These are phyloP conservation scores for Lepilemur septentrionalis DNA, from an alignment of 2,797 vertebrate genomes.

Conservation along the genomic window DNA sequence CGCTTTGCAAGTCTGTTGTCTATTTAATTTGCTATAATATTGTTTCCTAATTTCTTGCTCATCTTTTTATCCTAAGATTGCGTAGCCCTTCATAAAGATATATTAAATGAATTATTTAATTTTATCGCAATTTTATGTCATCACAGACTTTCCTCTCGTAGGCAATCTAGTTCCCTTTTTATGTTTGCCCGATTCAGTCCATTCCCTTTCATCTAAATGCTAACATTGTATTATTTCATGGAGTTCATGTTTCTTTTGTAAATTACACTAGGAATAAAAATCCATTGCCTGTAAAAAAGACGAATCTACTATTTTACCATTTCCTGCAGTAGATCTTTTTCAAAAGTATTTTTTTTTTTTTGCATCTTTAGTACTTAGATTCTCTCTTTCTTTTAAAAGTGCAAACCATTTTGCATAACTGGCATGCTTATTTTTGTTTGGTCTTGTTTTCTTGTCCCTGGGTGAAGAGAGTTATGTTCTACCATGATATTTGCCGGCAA, in stretches of 20 bases:
- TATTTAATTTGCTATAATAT: background rate
- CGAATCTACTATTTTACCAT: background rate
- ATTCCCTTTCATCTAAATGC: background rate
- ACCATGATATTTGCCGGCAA: background rate
- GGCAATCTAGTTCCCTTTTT: background rate
- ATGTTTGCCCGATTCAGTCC: background rate
- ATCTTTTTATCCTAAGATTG: slow-evolving; percentile 1
- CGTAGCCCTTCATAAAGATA: background rate
- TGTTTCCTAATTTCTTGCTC: background rate
- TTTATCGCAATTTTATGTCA: background rate
- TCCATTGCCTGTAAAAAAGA: background rate
- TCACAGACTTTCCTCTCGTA: background rate
- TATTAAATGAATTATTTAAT: slow-evolving; percentile 31
- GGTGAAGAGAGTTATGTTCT: background rate
- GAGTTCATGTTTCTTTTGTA: background rate
- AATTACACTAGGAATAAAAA: slow-evolving; percentile 7
- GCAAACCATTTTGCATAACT: background rate
- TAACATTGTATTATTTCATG: slow-evolving; percentile 10
- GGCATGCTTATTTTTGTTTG: background rate
- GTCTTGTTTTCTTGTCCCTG: background rate
- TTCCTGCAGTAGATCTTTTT: background rate
- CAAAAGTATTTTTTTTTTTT: background rate
- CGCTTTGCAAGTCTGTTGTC: background rate
- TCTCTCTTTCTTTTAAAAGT: background rate
- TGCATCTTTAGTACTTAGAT: background rate